Conservation (phyloP, 2,113 vertebrate genomes). For the Eptatretus burgeri region DNA sequence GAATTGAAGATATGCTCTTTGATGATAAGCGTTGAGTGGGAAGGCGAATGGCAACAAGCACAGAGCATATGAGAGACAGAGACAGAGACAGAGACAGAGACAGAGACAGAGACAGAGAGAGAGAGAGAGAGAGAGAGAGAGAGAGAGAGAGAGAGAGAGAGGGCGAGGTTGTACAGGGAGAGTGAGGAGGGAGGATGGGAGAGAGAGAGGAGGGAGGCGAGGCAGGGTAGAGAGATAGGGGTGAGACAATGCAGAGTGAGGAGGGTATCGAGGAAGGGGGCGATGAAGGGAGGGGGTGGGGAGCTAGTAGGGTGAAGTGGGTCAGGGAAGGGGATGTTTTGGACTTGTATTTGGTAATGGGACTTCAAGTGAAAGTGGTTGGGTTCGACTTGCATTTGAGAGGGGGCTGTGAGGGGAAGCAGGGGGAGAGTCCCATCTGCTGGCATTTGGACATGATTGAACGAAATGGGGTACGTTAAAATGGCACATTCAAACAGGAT, state of each 20-base stretch:
- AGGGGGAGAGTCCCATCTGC: too few relatives aligned
- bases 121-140: neutral
- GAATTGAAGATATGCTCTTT: too few relatives aligned
- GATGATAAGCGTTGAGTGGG: too few relatives aligned
- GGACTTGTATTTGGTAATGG: too few relatives aligned
- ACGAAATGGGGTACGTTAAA: too few relatives aligned
- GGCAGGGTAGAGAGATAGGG: neutral
- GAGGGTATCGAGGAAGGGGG: neutral
- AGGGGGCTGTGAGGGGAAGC: too few relatives aligned
- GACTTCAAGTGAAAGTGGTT: too few relatives aligned
- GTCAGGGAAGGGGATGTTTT: neutral
- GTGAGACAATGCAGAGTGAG: too few relatives aligned
- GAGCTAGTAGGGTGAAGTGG: neutral
- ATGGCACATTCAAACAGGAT: too few relatives aligned
- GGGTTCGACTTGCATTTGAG: too few relatives aligned
- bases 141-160: neutral
- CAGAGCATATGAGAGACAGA: neutral
- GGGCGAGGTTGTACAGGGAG: neutral
- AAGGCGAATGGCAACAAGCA: too few relatives aligned
- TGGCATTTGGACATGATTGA: too few relatives aligned
- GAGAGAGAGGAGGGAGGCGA: neutral
- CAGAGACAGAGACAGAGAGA: neutral
- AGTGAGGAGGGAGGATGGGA: neutral
- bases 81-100: neutral
- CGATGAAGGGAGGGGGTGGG: neutral